phyloP scores from a whole-genome alignment of 2,797 vertebrate genomes.

The Onychomys torridus region DNA sequence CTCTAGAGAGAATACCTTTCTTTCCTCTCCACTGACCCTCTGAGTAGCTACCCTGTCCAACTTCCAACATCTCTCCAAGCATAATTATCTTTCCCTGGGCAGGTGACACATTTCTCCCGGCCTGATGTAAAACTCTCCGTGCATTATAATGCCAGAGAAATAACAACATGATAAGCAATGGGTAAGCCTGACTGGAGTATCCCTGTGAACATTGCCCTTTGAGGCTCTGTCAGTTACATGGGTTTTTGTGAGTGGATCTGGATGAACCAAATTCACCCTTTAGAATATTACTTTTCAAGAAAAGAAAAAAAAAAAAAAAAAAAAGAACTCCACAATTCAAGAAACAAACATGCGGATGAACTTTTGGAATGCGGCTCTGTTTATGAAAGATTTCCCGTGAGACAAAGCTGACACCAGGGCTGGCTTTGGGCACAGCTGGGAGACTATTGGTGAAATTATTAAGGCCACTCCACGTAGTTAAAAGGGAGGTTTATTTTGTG shows the following conservation, averaged over 20 bases:
- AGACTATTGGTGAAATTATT: too few relatives aligned
- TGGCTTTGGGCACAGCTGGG: slow-evolving; percentile 55
- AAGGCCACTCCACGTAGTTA: too few relatives aligned
- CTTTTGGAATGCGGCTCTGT: slow-evolving; percentile 65
- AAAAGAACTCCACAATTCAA: slow-evolving; percentile 25
- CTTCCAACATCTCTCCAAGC: neutral
- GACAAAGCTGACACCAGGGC: slow-evolving; percentile 44
- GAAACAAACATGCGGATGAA: slow-evolving; percentile 63
- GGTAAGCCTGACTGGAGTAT: neutral
- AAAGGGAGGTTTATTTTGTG: too few relatives aligned
- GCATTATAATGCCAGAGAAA: neutral
- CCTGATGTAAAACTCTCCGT: neutral
- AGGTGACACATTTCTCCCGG: neutral
- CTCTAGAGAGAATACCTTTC: neutral
- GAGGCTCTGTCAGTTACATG: neutral
- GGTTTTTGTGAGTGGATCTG: slow-evolving; percentile 9
- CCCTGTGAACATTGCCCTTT: neutral
- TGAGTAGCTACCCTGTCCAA: too few relatives aligned
- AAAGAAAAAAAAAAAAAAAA: too few relatives aligned
- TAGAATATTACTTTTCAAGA: slow-evolving; percentile 44
- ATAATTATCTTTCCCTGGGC: neutral
- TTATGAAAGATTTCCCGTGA: slow-evolving; percentile 68
- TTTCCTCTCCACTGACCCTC: neutral
- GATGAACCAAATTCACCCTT: slow-evolving; percentile 29
- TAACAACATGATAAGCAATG: neutral